Base-by-base conservation (phyloP, 2,113 vertebrate genomes). In the Gallinago paraguaiae region DNA sequence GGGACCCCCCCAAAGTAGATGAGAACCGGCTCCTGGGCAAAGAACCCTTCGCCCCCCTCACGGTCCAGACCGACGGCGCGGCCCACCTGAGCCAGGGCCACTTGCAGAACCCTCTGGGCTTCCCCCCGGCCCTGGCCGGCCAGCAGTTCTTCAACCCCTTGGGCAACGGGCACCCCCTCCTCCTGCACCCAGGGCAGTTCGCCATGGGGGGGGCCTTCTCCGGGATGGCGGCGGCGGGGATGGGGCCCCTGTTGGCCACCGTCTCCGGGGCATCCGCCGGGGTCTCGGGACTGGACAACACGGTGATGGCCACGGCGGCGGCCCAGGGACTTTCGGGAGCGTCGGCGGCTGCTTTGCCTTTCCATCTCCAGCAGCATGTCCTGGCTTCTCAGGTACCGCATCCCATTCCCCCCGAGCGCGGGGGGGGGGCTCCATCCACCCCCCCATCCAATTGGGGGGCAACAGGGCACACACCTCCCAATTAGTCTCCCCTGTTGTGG, bases 281-380 rank as follows among this genome's bases (percentile, higher is more conserved):
- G 35, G 98, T 98, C 30, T 98, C 98, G 22, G 98, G 98, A 95
- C 97, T 98, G 96, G 98, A 99, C 94, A 99, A 98, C 97, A 98
- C 98, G 0, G 97, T 97, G 46, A 98, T 98, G 90, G 99, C 99
- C 97, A 98, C 98, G 9, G 99, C 99, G 4, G 98, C 99, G 11
- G 97, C 98, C 31, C 99, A 99, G 90, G 98, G 98, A 98, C 97
- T 99, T 82, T 97, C 98, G 5, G 99, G 98, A 77, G 96, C 97
- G 1, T 96, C 97, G 14, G 97, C 98, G 1, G 98, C 98, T 20
- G 98, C 99, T 72, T 95, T 99, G 84, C 99, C 99, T 39, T 99
- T 99, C 93, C 99, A 99, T 96, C 98, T 99, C 92, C 99, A 99
- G 96, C 99, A 99, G 95, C 99, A 99, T 23, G 98, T 99, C 95